Conservation (phyloP, 1,140 invertebrate species). For the Euura saliciscinereae region DNA sequence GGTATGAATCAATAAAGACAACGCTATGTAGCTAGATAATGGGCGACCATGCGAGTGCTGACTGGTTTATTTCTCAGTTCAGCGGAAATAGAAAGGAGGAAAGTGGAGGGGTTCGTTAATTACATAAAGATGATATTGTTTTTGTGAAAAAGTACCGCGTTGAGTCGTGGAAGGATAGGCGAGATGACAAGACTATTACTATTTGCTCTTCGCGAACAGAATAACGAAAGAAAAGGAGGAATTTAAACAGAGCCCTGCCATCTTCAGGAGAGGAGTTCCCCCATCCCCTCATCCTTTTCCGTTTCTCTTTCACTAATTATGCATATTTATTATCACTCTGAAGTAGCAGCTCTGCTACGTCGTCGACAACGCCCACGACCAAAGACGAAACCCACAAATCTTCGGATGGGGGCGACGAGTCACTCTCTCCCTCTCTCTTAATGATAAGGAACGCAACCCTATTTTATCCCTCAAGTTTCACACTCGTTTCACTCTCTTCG, state of each 20-base stretch:
- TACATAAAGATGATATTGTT: not conserved
- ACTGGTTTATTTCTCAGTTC: no score
- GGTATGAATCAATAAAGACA: no score
- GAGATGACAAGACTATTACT: not conserved
- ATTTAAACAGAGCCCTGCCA: not conserved
- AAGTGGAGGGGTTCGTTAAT: constrained; percentile 1
- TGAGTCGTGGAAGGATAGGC: not conserved
- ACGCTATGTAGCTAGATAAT: no score
- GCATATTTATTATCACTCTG: constrained; percentile 4
- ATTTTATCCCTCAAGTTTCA: not conserved
- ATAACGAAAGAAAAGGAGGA: no score
- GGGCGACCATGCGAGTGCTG: no score
- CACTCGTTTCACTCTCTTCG: not conserved
- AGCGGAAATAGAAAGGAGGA: not conserved
- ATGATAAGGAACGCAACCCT: not conserved
- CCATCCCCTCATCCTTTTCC: not conserved
- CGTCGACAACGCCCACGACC: not conserved
- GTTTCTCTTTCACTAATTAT: not conserved
- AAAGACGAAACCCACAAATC: not conserved
- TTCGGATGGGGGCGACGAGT: not conserved
- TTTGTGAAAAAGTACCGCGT: not conserved
- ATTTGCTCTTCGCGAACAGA: not conserved
- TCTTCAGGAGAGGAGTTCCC: not conserved
- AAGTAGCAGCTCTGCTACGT: not conserved
- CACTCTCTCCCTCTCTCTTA: not conserved